These are phyloP conservation scores for Arvicola amphibius DNA, from an alignment of 2,797 vertebrate species.

Conservation along the genomic window DNA sequence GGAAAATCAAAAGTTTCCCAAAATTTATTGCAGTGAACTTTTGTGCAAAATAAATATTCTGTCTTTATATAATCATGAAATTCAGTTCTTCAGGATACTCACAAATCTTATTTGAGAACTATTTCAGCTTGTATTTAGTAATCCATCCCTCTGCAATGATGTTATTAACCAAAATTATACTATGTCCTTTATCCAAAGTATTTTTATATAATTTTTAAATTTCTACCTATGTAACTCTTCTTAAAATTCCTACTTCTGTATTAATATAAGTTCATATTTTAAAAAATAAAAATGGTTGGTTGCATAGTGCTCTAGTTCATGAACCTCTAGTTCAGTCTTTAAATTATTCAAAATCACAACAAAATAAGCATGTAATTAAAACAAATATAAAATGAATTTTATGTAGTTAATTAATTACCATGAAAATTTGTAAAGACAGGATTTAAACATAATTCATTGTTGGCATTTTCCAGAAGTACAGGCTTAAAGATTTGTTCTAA, in stretches of 20 bases:
- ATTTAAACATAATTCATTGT: conserved; percentile 15
- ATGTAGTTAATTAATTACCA: background rate
- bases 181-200: background rate
- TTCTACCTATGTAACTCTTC: background rate
- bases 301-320: background rate
- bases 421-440: background rate
- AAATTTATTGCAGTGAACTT: background rate
- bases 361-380: conserved; percentile 41
- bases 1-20: background rate
- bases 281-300: background rate
- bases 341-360: conserved; percentile 8
- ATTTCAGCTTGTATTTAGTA: background rate
- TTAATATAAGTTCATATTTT: background rate
- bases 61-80: background rate
- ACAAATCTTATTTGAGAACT: background rate
- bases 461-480: background rate
- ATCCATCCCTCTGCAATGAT: background rate
- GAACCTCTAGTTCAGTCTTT: background rate
- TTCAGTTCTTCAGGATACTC: background rate
- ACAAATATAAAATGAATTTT: background rate
- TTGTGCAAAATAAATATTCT: conserved; percentile 8
- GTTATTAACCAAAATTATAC: background rate
- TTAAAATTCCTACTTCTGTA: background rate
- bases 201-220: conserved; percentile 39
- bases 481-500: background rate